phyloP scores from a whole-genome alignment of 2,113 vertebrate species.

The Cairina moschata region DNA sequence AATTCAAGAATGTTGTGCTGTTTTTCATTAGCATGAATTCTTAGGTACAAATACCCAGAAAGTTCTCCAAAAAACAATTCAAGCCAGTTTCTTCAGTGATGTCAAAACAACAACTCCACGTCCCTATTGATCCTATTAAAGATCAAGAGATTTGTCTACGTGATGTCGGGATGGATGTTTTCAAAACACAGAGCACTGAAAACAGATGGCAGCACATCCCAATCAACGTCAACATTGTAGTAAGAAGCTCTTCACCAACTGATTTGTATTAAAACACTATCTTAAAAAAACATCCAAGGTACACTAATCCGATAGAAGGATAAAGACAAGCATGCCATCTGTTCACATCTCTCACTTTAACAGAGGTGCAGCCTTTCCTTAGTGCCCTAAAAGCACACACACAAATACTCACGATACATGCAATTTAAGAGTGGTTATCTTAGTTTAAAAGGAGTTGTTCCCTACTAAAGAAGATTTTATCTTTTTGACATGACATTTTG shows the following conservation, averaged over 20 bases:
- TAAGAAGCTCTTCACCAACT: slow-evolving; percentile 74
- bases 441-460: not conserved
- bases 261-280: slow-evolving; percentile 75
- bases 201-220: slow-evolving; percentile 76
- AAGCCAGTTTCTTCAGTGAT: not conserved
- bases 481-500: not conserved
- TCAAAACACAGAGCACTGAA: slow-evolving; percentile 50
- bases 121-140: slow-evolving; percentile 50
- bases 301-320: slow-evolving; percentile 75
- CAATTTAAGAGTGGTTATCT: not conserved
- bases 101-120: slow-evolving; percentile 25
- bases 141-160: slow-evolving; percentile 49
- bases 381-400: not conserved
- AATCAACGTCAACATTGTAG: slow-evolving; percentile 61
- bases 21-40: not conserved
- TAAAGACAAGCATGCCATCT: slow-evolving; percentile 73
- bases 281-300: slow-evolving; percentile 70
- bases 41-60: not conserved
- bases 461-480: not conserved
- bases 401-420: not conserved
- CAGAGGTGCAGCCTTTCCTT: slow-evolving; percentile 20
- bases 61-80: not conserved
- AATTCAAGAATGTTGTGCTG: not conserved
- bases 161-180: slow-evolving; percentile 49
- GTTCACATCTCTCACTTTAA: slow-evolving; percentile 60